Evolutionary conservation across 2,113 vertebrate genomes (phyloP), one percentile per base, ranked within the genome.

Genomic region (Numida meleagris): DNA sequence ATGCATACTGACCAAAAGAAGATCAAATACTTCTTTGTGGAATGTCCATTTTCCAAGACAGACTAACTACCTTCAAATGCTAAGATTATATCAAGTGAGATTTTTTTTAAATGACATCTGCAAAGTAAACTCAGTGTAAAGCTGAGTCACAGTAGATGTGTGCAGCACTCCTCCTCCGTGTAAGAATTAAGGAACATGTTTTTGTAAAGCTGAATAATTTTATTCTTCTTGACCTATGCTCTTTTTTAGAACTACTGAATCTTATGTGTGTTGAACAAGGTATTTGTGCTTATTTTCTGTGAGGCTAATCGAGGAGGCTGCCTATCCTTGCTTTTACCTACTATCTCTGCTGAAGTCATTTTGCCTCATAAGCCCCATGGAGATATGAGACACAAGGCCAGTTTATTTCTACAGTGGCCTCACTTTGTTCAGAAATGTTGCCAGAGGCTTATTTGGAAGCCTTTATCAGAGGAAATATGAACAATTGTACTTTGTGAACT

Each of bases 361-460:
- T 81, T 93, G 80, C 82, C 81, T 81, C 29, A 70, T 86, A 91
- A 96, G 82, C 86, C 93, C 86, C 88, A 83, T 34, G 79, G 88
- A 96, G 91, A 93, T 92, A 83, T 96, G 76, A 94, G 75, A 96
- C 5, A 63, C 84, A 87, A 96, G 97, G 73, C 92, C 90, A 93
- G 94, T 97, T 98, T 97, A 97, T 97, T 97, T 97, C 90, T 90
- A 40, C 73, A 84, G 63, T 79, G 84, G 90, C 94, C 67, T 80
- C 72, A 68, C 36, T 95, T 95, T 87, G 63, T 79, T 79, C 74
- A 92, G 82, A 95, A 92, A 87, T 81, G 68, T 87, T 97, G 90
- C 91, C 92, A 96, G 95, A 95, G 90, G 93, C 96, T 97, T 94
- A 94, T 81, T 79, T 95, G 82, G 93, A 97, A 97, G 94, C 79